These are phyloP conservation scores for Mantis religiosa DNA, from an alignment of 2,888 invertebrate genomes.

Conservation along the genomic window DNA sequence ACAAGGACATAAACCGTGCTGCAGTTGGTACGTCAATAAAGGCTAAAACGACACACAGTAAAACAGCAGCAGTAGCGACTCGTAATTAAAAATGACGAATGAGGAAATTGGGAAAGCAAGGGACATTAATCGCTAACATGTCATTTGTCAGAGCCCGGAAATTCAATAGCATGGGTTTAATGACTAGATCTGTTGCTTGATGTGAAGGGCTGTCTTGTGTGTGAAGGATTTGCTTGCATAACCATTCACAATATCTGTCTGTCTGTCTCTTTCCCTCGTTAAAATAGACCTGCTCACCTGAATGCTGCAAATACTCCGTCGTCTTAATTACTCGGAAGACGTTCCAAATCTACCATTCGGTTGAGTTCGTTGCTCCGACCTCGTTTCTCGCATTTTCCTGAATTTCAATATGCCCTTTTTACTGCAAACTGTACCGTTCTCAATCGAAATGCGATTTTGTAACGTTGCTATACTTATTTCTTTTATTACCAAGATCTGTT, in stretches of 20 bases:
- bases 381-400: not conserved
- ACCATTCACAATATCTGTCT: not conserved
- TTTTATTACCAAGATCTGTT: too few relatives aligned
- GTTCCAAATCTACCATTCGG: not conserved
- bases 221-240: not conserved
- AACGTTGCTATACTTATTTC: too few relatives aligned
- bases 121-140: not conserved
- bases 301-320: not conserved
- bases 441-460: too few relatives aligned
- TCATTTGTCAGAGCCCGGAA: not conserved
- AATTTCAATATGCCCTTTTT: too few relatives aligned
- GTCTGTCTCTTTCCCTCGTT: not conserved
- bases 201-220: not conserved
- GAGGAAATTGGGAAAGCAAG: not conserved
- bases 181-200: not conserved
- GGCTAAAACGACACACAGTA: not conserved
- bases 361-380: not conserved
- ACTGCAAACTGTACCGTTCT: too few relatives aligned
- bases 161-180: not conserved
- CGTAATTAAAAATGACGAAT: not conserved
- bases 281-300: not conserved
- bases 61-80: not conserved
- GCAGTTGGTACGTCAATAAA: not conserved
- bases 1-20: too few relatives aligned
- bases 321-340: not conserved